Evolutionary conservation across 2,797 vertebrate genomes (phyloP).

Genomic region (Picus viridis): DNA sequence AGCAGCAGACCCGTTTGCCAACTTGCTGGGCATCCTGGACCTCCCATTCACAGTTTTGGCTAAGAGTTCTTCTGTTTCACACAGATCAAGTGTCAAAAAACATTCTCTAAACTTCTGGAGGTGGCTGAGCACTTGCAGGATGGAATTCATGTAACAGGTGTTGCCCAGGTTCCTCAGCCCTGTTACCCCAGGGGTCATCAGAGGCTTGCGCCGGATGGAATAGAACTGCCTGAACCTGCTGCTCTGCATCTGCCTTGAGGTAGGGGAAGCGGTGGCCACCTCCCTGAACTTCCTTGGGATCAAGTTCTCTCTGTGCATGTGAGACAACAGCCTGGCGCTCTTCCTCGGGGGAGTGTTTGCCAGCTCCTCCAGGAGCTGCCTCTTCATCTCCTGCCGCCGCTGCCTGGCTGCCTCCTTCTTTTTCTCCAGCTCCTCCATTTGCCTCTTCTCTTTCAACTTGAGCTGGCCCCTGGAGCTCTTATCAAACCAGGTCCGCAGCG

Average conservation of each 20-base stretch:
- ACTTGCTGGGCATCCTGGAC: constrained; percentile 75
- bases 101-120: constrained; percentile 99
- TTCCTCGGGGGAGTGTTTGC: constrained; percentile 92
- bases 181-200: constrained; percentile 92
- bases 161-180: constrained; percentile 97
- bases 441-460: constrained; percentile 80
- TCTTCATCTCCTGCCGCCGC: constrained; percentile 91
- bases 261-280: constrained; percentile 72
- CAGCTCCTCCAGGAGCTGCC: constrained; percentile 91
- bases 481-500: constrained; percentile 83
- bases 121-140: constrained; percentile 98
- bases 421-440: constrained; percentile 84
- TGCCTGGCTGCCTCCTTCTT: constrained; percentile 86
- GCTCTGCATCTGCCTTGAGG: constrained; percentile 79
- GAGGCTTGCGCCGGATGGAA: constrained; percentile 82
- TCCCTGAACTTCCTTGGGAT: constrained; percentile 90
- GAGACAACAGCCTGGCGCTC: constrained; percentile 92
- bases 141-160: constrained; percentile 99
- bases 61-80: constrained; percentile 94
- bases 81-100: constrained; percentile 95
- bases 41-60: constrained; percentile 87
- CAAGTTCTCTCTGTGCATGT: constrained; percentile 83
- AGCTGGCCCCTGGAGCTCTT: constrained; percentile 85
- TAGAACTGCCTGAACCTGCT: constrained; percentile 81
- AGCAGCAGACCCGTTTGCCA: constrained; percentile 72